phyloP scores from a whole-genome alignment of 2,797 vertebrate species.

The Liasis olivaceus region DNA sequence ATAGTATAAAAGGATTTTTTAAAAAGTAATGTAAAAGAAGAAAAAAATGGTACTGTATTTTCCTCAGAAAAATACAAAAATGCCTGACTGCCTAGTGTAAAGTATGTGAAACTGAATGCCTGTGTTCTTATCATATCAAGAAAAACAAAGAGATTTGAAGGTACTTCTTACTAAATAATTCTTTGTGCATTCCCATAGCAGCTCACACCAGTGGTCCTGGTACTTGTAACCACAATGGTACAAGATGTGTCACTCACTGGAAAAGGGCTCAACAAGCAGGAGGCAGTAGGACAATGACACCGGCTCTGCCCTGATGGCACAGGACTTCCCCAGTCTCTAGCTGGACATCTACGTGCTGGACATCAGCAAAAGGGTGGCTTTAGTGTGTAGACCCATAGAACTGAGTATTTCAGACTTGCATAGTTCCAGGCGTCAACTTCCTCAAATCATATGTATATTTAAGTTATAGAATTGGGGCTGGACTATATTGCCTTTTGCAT shows the following conservation, averaged over 20 bases:
- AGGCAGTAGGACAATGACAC: no score
- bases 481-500: background rate
- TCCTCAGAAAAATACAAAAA: background rate
- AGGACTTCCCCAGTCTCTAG: no score
- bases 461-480: background rate
- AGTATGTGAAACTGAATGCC: background rate
- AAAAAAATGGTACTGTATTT: background rate
- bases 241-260: background rate
- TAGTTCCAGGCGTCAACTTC: background rate
- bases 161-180: background rate
- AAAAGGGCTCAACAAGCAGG: background rate
- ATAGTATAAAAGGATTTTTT: background rate
- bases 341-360: background rate
- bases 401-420: background rate
- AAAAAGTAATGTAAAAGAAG: background rate
- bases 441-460: background rate
- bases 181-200: background rate
- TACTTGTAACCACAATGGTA: background rate
- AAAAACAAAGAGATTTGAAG: background rate
- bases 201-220: background rate
- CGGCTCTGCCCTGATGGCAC: no score
- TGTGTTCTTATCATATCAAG: background rate
- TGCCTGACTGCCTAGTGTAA: background rate
- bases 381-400: background rate
- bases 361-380: background rate